A percentile compares a stretch with the other conserved stretches of the same genome.
These are phyloP conservation scores for Protobothrops mucrosquamatus DNA, from an alignment of 2,113 vertebrate genomes.

Conservation along the genomic window DNA sequence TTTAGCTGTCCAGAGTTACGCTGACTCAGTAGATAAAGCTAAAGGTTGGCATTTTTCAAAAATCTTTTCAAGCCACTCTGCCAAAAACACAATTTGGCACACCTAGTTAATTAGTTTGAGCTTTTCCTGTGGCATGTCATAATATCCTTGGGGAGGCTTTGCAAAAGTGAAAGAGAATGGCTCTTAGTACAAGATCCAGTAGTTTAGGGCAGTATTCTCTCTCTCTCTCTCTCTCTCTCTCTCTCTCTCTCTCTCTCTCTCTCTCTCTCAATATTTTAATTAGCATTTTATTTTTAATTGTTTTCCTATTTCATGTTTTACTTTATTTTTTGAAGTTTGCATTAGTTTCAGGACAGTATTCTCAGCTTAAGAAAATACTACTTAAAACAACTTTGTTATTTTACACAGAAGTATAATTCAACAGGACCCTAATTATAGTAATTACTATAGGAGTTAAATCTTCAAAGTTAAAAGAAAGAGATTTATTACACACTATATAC, in stretches of 20 bases:
- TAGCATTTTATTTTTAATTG: neutral
- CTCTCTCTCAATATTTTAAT: neutral
- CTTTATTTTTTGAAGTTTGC: neutral
- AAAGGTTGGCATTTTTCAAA: neutral
- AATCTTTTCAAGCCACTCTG: conserved; percentile 25
- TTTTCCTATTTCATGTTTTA: neutral
- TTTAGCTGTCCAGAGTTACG: conserved; percentile 61
- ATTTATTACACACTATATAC: neutral
- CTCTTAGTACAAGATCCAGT: neutral
- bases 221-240: neutral
- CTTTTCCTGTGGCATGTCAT: conserved; percentile 49
- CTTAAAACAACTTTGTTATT: neutral
- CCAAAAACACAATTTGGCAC: conserved; percentile 60
- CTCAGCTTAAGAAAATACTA: neutral
- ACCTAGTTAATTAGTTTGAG: conserved; percentile 55
- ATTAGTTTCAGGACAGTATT: neutral
- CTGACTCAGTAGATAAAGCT: conserved; percentile 53
- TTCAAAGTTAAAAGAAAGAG: neutral
- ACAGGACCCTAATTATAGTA: neutral
- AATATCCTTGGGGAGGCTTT: conserved; percentile 36
- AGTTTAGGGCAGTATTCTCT: neutral
- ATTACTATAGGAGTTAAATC: neutral
- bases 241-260: neutral
- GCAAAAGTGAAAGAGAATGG: neutral
- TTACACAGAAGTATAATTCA: neutral